Evolutionary conservation across 2,888 invertebrate species (phyloP).

Genomic region (Entomobrya multifasciata): DNA sequence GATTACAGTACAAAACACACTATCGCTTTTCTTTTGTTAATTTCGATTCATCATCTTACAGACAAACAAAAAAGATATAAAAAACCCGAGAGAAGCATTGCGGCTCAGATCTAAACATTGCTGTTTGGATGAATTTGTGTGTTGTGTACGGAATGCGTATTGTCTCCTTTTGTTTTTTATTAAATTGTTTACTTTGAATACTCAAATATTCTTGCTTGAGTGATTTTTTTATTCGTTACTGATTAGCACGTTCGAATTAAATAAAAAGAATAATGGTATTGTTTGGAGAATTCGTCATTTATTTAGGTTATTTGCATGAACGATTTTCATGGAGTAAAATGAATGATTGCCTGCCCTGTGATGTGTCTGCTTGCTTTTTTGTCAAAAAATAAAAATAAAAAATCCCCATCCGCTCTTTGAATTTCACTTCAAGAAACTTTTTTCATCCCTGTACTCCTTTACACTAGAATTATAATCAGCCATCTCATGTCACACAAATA

Average conservation of each 20-base stretch:
- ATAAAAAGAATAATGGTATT: neutral
- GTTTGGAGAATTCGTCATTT: neutral
- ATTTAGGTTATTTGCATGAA: conserved; percentile 42
- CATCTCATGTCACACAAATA: conserved; percentile 37
- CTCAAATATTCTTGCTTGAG: conserved; percentile 26
- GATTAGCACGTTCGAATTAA: conserved; percentile 34
- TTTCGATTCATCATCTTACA: conserved; percentile 48
- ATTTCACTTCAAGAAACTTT: neutral
- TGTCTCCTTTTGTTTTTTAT: conserved; percentile 7
- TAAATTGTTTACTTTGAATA: conserved; percentile 19
- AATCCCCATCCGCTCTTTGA: too few relatives aligned
- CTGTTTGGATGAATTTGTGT: conserved; percentile 28
- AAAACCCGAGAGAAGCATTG: neutral
- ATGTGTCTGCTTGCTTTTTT: conserved; percentile 5
- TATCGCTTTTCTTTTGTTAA: conserved; percentile 45
- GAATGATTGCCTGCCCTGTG: conserved; percentile 26
- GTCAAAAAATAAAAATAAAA: conserved; percentile 27
- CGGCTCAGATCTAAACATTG: neutral
- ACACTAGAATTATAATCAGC: neutral
- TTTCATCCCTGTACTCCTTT: neutral
- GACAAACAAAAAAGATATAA: neutral
- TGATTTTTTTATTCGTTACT: conserved; percentile 29
- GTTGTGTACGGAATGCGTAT: conserved; percentile 3
- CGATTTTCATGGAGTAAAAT: conserved; percentile 2
- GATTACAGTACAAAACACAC: conserved; percentile 39